Conservation (phyloP, 2,113 vertebrate species). For the Eclectus roratus region DNA sequence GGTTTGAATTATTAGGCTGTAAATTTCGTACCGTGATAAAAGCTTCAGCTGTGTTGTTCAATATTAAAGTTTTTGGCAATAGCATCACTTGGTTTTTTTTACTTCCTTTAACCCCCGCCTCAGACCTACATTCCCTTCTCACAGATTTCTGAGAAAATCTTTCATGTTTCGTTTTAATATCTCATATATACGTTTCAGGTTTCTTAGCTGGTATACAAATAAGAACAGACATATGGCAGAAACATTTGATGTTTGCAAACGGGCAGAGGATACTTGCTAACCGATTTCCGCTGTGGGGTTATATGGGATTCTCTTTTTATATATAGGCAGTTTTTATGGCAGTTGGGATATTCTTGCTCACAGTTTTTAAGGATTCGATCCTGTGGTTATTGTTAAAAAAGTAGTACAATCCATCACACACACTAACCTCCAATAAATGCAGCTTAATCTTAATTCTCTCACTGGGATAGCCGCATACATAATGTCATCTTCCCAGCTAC, state of each 20-base stretch:
- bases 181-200: slow-evolving; percentile 31
- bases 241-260: slow-evolving; percentile 47
- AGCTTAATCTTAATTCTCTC: neutral
- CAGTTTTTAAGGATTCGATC: slow-evolving; percentile 8
- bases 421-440: neutral
- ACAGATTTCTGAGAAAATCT: slow-evolving; percentile 44
- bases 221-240: slow-evolving; percentile 43
- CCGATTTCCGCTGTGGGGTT: slow-evolving; percentile 32
- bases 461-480: no score
- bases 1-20: slow-evolving; percentile 41
- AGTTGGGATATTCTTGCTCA: neutral
- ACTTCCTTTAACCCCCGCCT: slow-evolving; percentile 26
- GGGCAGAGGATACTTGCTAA: slow-evolving; percentile 49
- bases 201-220: slow-evolving; percentile 38
- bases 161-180: slow-evolving; percentile 62
- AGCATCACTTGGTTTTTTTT: neutral
- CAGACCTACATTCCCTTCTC: neutral
- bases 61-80: slow-evolving; percentile 50
- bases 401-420: neutral
- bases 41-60: slow-evolving; percentile 50
- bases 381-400: neutral
- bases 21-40: slow-evolving; percentile 64
- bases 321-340: neutral
- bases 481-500: neutral
- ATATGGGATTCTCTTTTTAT: slow-evolving; percentile 30